A percentile compares a stretch with the other conserved stretches of the same genome.
Evolutionary conservation across 2,113 vertebrate genomes (phyloP).

Genomic region (Oncorhynchus mykiss): DNA sequence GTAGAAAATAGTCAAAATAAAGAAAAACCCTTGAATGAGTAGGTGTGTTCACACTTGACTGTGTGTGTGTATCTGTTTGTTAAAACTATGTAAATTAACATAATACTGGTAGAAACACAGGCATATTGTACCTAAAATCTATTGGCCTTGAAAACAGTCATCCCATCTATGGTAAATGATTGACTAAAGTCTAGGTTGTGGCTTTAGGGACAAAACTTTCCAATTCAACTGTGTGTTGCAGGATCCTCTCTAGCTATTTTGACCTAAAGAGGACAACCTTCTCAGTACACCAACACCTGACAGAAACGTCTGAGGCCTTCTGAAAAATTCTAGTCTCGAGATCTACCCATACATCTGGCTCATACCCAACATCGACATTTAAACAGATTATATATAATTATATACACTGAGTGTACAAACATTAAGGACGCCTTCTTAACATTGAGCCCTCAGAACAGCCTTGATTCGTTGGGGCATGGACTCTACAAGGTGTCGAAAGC

Average conservation of each 20-base stretch:
- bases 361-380: conserved; percentile 21
- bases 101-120: background rate
- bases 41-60: too few relatives aligned
- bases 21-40: too few relatives aligned
- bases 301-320: conserved; percentile 60
- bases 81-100: too few relatives aligned
- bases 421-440: too few relatives aligned
- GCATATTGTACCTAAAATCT: conserved; percentile 14
- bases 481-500: too few relatives aligned
- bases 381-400: background rate
- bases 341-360: conserved; percentile 45
- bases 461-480: too few relatives aligned
- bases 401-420: background rate
- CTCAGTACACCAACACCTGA: conserved; percentile 42
- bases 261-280: conserved; percentile 31
- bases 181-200: background rate
- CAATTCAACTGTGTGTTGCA: background rate
- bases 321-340: conserved; percentile 10
- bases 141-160: conserved; percentile 27
- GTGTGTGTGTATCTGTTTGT: too few relatives aligned
- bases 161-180: conserved; percentile 22
- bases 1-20: too few relatives aligned
- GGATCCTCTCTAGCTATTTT: conserved; percentile 15
- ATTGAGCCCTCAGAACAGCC: too few relatives aligned
- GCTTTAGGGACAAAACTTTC: conserved; percentile 1